Base-by-base conservation (phyloP, 2,113 vertebrate genomes). In the Prochilodus magdalenae region DNA sequence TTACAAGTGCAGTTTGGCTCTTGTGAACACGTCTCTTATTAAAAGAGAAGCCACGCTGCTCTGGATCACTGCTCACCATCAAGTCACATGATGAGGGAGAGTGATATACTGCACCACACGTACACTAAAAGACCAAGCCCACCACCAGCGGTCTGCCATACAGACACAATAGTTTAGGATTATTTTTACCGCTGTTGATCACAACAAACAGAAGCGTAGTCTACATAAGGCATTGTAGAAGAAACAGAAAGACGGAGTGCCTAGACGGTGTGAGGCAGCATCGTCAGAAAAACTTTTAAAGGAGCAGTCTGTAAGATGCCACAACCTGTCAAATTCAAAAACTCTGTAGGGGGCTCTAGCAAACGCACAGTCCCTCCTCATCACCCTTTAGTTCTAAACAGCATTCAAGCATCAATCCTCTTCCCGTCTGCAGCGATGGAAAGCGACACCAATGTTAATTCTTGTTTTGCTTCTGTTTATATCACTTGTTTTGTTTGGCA, bases 1-100 rank as follows among this genome's bases (percentile, higher is more conserved):
- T 78, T 82, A 74, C 75, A 82, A 62, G 70, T 40, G 63, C 66
- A 75, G 75, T 75, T 81, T 67, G 74, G 74, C 59, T 73, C 62
- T 51, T 60, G 49, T 51, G 62, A 85, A 69, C 60, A 74, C 53
- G 59, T 67, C 71, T 74, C 79, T 78, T 70, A 82, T 78, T 79
- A 82, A 79, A 75, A 22, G 2, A 70, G 75, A 60, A 51, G 44
- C 59, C 83, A 24, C 44, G 60, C 83, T 75, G 63, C 60, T 69
- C 44, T 78, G 55, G 71, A 79, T 75, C 67, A 53, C 74, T 47
- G 57, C 67, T 77, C 49, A 22, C 33, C 5, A 27, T 73, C 6
- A 60, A 60, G 49, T 70, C 72, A 80, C 62, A 80, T 80, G 70
- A 29, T 55, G 59, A 53, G 75, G 55, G n/a, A 18, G 22, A n/a